A percentile compares a stretch with the other conserved stretches of the same genome.
Evolutionary conservation across 2,113 vertebrate species (phyloP).

Genomic region (Morone chrysops): DNA sequence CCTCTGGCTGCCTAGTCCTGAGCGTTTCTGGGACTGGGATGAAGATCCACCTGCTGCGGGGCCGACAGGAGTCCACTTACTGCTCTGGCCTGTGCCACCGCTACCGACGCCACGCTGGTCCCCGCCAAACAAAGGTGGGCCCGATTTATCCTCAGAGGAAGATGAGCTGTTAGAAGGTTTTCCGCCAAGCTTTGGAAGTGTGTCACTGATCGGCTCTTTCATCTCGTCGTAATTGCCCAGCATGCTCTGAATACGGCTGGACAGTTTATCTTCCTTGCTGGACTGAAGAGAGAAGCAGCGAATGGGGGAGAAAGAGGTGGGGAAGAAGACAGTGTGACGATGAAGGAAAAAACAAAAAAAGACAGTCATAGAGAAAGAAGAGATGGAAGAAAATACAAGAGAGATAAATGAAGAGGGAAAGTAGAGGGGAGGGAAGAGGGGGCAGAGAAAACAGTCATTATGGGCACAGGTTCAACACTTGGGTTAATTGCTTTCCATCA

Average conservation of each 20-base stretch:
- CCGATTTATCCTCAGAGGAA: slow-evolving; percentile 92
- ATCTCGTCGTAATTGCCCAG: slow-evolving; percentile 99
- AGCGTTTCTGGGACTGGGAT: slow-evolving; percentile 92
- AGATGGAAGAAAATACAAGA: slow-evolving; percentile 6
- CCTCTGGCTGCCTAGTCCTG: slow-evolving; percentile 83
- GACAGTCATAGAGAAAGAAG: not conserved
- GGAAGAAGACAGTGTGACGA: slow-evolving; percentile 7
- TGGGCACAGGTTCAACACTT: slow-evolving; percentile 48
- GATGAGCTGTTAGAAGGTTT: slow-evolving; percentile 90
- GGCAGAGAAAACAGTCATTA: slow-evolving; percentile 47
- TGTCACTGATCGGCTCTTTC: slow-evolving; percentile 94
- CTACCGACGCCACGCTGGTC: slow-evolving; percentile 90
- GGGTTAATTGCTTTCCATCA: slow-evolving; percentile 41
- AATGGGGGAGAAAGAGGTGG: slow-evolving; percentile 16
- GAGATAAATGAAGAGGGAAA: slow-evolving; percentile 29
- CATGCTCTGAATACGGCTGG: slow-evolving; percentile 99
- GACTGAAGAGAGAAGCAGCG: slow-evolving; percentile 83
- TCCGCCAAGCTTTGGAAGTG: slow-evolving; percentile 90
- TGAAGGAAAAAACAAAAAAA: not conserved
- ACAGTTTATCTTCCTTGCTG: slow-evolving; percentile 98
- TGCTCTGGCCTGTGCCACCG: slow-evolving; percentile 88
- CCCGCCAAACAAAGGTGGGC: slow-evolving; percentile 86
- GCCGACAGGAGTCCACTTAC: slow-evolving; percentile 98
- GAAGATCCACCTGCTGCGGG: slow-evolving; percentile 88
- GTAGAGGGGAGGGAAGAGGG: slow-evolving; percentile 19